Evolutionary conservation across 2,113 vertebrate species (phyloP).

Genomic region (Chitala chitala): DNA sequence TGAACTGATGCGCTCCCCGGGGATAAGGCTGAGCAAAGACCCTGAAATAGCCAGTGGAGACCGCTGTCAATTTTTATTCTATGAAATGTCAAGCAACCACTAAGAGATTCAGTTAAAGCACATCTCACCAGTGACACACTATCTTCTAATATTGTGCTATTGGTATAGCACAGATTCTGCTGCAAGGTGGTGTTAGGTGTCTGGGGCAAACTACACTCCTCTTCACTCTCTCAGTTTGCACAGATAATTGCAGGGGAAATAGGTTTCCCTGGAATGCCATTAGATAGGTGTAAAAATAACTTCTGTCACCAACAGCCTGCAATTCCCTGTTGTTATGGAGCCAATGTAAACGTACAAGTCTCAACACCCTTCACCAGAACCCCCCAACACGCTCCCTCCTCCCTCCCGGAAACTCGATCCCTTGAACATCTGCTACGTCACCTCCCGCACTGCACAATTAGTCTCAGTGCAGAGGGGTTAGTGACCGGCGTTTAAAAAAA

Average conservation of each 20-base stretch:
- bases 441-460: constrained; percentile 16
- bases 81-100: background rate
- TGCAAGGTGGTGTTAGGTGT: background rate
- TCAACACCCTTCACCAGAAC: constrained; percentile 19
- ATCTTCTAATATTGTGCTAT: background rate
- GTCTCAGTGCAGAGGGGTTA: constrained; percentile 14
- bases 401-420: constrained; percentile 11
- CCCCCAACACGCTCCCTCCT: constrained; percentile 2
- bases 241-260: constrained; percentile 35
- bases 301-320: constrained; percentile 28
- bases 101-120: background rate
- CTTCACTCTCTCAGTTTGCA: constrained; percentile 24
- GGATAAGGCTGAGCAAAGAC: background rate
- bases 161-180: background rate
- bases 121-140: background rate
- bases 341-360: constrained; percentile 30
- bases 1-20: background rate
- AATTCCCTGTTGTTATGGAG: constrained; percentile 17
- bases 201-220: constrained; percentile 14
- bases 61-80: background rate
- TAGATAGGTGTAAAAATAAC: constrained; percentile 32
- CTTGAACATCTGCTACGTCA: constrained; percentile 16
- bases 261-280: constrained; percentile 27
- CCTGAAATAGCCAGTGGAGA: background rate
- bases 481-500: background rate